Evolutionary conservation across 2,113 vertebrate species (phyloP), one percentile per base, ranked within the genome.

Genomic region (Acanthisitta chloris): DNA sequence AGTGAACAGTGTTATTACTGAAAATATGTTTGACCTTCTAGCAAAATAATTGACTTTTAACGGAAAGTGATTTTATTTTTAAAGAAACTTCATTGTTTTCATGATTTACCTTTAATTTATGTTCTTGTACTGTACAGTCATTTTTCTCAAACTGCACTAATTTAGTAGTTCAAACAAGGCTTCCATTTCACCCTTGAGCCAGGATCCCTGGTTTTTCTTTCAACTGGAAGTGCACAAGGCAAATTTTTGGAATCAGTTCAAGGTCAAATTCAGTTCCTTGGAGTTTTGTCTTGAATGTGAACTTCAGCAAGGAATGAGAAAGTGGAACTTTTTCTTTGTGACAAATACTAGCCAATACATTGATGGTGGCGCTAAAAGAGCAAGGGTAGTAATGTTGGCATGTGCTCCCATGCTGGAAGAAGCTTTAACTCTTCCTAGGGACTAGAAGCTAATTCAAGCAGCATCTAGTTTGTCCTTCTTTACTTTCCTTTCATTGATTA

Each of bases 191-290:
- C 74, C 57, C 85, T 79, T 46, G 34, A 86, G 66, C 70, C 74
- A 80, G 81, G 82, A 91, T 70, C 80, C 48, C 62, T 51, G 69
- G 69, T 67, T 95, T 90, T 95, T 67, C 95, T 97, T 96, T 97
- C 94, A 96, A 96, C 94, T 95, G 88, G 87, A 90, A 97, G 81
- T 59, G 74, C 48, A 83, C 43, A 81, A 96, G 62, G 66, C 62
- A 81, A 92, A 88, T 71, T 73, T 96, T 96, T 97, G 94, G 91
- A 97, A 86, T 54, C 2, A 0, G 43, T 97, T 97, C 94, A 97
- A 97, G 95, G 94, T 97, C 92, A 97, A 96, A 94, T 94, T 93
- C 81, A 96, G 96, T 97, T 97, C 94, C 88, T 94, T 93, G 79
- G 55, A 82, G 86, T 95, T 96, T 86, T 79, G 46, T 95, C 82